Percentiles rank a stretch among this genome's conserved stretches.
phyloP scores from a whole-genome alignment of 2,797 vertebrate genomes.

The Loris lydekkerianus region DNA sequence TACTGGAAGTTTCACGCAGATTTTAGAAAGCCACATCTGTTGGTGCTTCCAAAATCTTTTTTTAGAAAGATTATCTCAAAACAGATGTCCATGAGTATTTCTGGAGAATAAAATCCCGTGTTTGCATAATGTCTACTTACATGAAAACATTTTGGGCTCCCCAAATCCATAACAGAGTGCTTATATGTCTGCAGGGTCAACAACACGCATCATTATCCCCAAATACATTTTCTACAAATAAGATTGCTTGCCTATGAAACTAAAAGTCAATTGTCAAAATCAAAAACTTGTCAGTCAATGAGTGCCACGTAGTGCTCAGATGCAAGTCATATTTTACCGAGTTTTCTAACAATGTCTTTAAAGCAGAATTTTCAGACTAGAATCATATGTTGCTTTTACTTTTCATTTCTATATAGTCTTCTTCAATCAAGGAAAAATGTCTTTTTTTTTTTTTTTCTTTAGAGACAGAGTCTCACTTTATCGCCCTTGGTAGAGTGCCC shows the following conservation, averaged over 20 bases:
- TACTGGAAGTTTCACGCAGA: background rate
- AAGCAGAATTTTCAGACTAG: background rate
- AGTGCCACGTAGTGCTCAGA: background rate
- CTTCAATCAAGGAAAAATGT: background rate
- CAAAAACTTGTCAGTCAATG: background rate
- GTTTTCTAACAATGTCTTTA: background rate
- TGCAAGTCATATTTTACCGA: background rate
- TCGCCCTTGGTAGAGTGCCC: no score
- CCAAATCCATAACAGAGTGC: background rate
- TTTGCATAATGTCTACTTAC: background rate
- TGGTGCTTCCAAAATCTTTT: background rate
- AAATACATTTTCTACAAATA: conserved; percentile 5
- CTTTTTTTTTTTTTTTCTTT: no score
- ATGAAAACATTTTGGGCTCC: background rate
- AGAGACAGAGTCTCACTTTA: no score
- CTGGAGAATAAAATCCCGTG: conserved; percentile 35
- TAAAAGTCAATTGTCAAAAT: background rate
- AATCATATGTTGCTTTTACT: background rate
- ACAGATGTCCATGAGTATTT: conserved; percentile 41
- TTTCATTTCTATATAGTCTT: background rate
- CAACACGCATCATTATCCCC: background rate
- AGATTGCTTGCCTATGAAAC: background rate
- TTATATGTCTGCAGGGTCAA: background rate
- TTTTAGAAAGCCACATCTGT: conserved; percentile 1
- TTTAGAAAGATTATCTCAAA: conserved; percentile 51